Evolutionary conservation across 2,888 invertebrate genomes (phyloP), one percentile per base, ranked within the genome.

Genomic region (Thecophora atra): DNA sequence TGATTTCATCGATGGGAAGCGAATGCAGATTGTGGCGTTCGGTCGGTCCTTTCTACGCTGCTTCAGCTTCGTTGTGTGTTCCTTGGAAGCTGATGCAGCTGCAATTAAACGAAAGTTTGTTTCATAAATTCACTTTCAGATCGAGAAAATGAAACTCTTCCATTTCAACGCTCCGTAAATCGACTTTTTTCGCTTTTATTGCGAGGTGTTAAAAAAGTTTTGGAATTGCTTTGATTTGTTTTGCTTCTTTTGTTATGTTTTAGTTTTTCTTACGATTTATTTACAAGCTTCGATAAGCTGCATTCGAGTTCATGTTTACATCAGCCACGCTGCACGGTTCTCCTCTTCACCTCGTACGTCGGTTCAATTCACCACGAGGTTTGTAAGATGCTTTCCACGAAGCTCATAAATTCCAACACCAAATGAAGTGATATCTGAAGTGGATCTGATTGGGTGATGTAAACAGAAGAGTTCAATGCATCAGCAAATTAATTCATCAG

Each of bases 371-470:
- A 17, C 47, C 65, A 63, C 24, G 44, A 66, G 24, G 42, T 42
- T 44, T 3, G 37, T 58, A 58, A 56, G 47, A 47, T 3, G 47
- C 13, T 5, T 11, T 5, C 24, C 56, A 37, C 42, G 37, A 21
- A 56, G 24, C 44, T 68, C 56, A 68, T 68, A 30, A 42, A 58
- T 56, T 42, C 37, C 13, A 54, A 68, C 54, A 21, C 21, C 56
- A 68, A 68, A 68, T 68, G 56, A 24, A 68, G 67, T 68, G 56
- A 68, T 24, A 15, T n/a, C n/a, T n/a, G n/a, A n/a, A n/a, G 37
- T 19, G 4, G 24, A n/a, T 56, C 37, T 56, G 37, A 30, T 0
- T n/a, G 26, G 17, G 8, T 30, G 4, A 28, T 65, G 65, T 65
- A 65, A 65, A 65, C 65, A 65, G 44, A 28, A 19, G 7, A 65